Evolutionary conservation across 1,140 invertebrate species (phyloP), one percentile per base, ranked within the genome.

Genomic region (Drosophila parvula): DNA sequence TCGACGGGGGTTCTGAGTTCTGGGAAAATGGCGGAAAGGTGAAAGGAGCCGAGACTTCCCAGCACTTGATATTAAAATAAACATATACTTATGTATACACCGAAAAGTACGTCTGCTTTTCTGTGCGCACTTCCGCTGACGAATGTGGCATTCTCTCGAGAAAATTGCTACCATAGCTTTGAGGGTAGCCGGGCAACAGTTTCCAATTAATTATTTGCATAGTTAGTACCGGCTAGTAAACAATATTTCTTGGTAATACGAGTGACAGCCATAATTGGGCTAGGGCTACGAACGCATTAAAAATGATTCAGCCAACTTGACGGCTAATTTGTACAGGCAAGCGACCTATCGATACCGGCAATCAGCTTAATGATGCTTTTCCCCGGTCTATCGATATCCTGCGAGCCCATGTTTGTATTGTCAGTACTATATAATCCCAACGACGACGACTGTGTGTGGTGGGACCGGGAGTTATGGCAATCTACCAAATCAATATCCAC

Each of bases 61-160:
- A 41, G 40, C 57, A 45, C 70, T 74, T 74, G 59, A 55, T 74
- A 74, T 74, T 56, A 63, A 74, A 74, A 74, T 74, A 74, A 74
- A 73, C 69, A 61, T 55, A 36, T 43, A 50, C 44, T 41, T 53
- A 27, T 40, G 45, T 67, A 32, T 53, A 47, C 32, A 41, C 30
- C 36, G 18, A 40, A 51, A 51, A 30, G 59, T 50, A 43, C 34
- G 53, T 30, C 22, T 73, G 64, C 51, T 43, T 34, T 28, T 47
- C 5, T 41, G 6, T 65, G 65, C 61, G 45, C 38, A 69, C 69
- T 71, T 71, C 65, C 65, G 63, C 58, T 59, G 65, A 59, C 64
- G 65, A 71, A 58, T 51, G 65, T 30, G 11, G 32, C 28, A 28
- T 64, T 50, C 62, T 36, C 45, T 34, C 6, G 30, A 44, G 62